These are phyloP conservation scores for Panopea generosa DNA, from an alignment of 2,888 invertebrate species.

Conservation along the genomic window DNA sequence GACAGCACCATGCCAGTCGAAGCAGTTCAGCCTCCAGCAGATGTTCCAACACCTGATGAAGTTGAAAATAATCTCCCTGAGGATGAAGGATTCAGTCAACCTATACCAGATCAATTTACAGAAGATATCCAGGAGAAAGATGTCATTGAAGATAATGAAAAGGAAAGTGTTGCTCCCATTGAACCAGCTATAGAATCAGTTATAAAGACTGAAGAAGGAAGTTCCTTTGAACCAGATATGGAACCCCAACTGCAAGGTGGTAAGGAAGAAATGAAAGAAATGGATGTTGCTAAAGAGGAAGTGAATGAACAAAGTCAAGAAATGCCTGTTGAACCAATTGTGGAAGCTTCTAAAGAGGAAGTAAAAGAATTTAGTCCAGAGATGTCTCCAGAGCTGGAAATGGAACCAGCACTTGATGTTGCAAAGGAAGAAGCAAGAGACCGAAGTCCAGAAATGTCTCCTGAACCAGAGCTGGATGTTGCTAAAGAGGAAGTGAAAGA, in stretches of 20 bases:
- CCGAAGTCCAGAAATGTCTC: neutral
- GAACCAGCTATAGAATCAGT: neutral
- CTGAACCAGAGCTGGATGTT: neutral
- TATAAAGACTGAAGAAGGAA: no score
- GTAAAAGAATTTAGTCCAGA: no score
- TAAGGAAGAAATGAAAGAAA: no score
- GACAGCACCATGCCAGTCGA: slow-evolving; percentile 49
- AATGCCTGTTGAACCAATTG: no score
- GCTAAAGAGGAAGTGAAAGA: neutral
- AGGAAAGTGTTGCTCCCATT: neutral
- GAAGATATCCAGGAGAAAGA: slow-evolving; percentile 51
- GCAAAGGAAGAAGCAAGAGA: neutral
- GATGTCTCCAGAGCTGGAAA: no score
- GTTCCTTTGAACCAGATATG: no score
- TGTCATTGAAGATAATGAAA: slow-evolving; percentile 49
- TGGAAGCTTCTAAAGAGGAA: no score
- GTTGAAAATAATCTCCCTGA: slow-evolving; percentile 50
- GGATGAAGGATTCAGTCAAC: slow-evolving; percentile 36
- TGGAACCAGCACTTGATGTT: neutral
- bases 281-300: no score
- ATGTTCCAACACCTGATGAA: slow-evolving; percentile 45
- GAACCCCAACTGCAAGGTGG: no score
- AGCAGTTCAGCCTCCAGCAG: neutral
- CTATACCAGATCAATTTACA: neutral
- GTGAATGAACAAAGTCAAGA: no score